Base-by-base conservation (phyloP, 2,113 vertebrate genomes). In the Hydrolagus affinis region DNA sequence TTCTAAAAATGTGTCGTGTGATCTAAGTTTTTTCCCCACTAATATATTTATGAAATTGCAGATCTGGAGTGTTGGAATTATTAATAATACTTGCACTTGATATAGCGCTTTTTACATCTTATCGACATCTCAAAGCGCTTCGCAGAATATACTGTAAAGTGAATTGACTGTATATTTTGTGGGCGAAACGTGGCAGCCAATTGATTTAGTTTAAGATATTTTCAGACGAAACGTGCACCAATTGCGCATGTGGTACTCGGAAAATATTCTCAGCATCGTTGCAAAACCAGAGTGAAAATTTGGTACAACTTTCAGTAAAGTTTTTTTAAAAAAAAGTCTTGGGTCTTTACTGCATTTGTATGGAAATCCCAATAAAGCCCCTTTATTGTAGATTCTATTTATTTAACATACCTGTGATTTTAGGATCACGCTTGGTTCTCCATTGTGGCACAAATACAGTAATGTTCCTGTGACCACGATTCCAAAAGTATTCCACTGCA, bases 361-460 rank as follows among this genome's bases (percentile, higher is more conserved):
- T 11, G 66, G 14, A 83, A 17, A 80, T 66, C 7, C 0, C 59
- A 64, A 14, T 64, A 28, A 28, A n/a, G 8, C 60, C 8, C 10
- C 0, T 78, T 78, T 78, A 15, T 17, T 19, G 59, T 8, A 80
- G 15, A 11, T 32, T 30, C 32, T 28, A 19, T 83, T 83, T 19
- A 14, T 32, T 4, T 15, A 86, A 86, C 90, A 91, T 88, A 98
- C 98, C 98, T 93, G 95, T 98, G 71, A 95, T 94, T 85, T 88
- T 92, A 32, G 95, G 90, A 89, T 98, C 95, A 85, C 94, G 95
- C 85, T 95, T 95, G 76, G 97, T 97, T 88, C 98, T 95, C 97
- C 97, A 99, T 89, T 99, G 98, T 0, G 98, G 98, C 70, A 99
- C 97, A 8, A 99, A 99, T 0, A 97, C 98, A 0, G 97, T 99